Base-by-base conservation (phyloP, 2,888 invertebrate species). In the Hesperia comma region DNA sequence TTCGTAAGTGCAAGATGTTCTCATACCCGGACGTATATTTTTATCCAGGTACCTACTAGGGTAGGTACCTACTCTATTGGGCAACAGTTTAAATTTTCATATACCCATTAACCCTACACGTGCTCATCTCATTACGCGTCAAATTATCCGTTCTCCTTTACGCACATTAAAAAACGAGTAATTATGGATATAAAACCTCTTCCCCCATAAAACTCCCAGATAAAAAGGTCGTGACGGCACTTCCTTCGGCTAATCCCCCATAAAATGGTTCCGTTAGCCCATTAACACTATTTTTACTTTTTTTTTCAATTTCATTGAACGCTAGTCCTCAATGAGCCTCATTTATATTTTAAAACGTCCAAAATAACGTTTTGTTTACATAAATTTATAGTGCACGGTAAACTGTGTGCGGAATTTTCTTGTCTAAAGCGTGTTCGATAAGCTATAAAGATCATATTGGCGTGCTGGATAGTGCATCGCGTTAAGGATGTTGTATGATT, bases 131-230 rank as follows among this genome's bases (percentile, higher is more conserved):
- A 60, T 66, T 66, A 66, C 53, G 76, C 81, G 81, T 82, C 81
- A 82, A 85, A 86, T 85, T 85, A 82, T 80, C 80, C 79, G 86
- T 84, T 82, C 84, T 77, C 82, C 76, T 85, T 85, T 82, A 80
- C 78, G 76, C 78, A 78, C 83, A 81, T 85, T 81, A 85, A 88
- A 86, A 81, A 84, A 81, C 84, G 82, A 82, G 81, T 90, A 88
- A 91, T 91, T 90, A 90, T 88, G 89, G 81, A 84, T 90, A 91
- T 91, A 88, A 92, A 91, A 91, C 87, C 90, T 86, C 88, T 85
- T 83, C 83, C 72, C 79, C 81, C 90, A 80, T 91, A 85, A 91
- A 90, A 88, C 80, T 74, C 74, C 79, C 80, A 86, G 87, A 89
- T 89, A 90, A 90, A 91, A 90, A 87, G 84, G 84, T 84, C 83